phyloP scores from a whole-genome alignment of 2,113 vertebrate species.

The Monopterus albus region DNA sequence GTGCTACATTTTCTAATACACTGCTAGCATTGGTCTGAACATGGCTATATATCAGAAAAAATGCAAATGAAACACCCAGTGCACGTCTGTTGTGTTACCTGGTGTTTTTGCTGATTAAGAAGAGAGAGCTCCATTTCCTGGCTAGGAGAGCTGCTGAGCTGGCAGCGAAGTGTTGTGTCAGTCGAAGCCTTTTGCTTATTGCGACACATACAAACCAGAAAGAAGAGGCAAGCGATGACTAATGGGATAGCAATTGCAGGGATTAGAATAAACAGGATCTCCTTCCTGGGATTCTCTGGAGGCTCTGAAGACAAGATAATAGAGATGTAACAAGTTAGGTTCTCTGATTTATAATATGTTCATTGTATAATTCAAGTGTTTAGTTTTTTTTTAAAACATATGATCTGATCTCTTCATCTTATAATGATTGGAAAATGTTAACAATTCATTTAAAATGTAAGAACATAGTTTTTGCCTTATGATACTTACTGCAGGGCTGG shows the following conservation, averaged over 20 bases:
- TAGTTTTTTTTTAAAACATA: too few species aligned
- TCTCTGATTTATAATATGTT: background rate
- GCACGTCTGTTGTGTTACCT: constrained; percentile 77
- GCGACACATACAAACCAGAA: constrained; percentile 94
- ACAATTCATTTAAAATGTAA: too few species aligned
- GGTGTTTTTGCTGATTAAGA: constrained; percentile 91
- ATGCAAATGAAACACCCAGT: background rate
- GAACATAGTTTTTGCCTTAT: background rate
- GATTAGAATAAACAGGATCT: constrained; percentile 95
- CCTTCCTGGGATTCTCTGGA: constrained; percentile 90
- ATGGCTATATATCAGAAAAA: background rate
- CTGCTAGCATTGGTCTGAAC: background rate
- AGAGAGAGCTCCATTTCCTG: constrained; percentile 95
- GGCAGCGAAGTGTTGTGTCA: constrained; percentile 86
- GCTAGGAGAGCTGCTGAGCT: constrained; percentile 88
- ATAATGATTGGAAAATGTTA: too few species aligned
- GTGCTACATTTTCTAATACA: background rate
- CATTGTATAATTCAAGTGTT: background rate
- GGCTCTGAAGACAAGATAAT: too few species aligned
- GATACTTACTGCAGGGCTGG: constrained; percentile 92
- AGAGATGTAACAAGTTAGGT: too few species aligned
- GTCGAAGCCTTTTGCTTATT: constrained; percentile 92
- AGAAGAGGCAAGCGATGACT: constrained; percentile 94
- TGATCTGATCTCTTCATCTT: too few species aligned
- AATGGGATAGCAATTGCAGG: constrained; percentile 94